phyloP scores from a whole-genome alignment of 2,797 vertebrate genomes.

The Eospalax fontanierii region DNA sequence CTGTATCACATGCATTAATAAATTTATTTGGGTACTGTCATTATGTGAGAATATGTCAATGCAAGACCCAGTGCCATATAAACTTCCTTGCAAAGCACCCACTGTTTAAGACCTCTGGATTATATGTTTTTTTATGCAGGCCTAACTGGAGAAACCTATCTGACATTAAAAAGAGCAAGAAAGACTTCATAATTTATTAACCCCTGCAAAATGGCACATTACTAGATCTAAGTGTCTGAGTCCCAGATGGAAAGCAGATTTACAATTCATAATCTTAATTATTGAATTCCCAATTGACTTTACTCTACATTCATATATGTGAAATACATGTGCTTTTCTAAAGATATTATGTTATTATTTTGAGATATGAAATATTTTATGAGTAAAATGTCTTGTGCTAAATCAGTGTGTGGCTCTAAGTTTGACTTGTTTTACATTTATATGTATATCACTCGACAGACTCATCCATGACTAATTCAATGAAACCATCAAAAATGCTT shows the following conservation, averaged over 20 bases:
- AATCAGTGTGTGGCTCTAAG: neutral
- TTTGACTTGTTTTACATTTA: constrained; percentile 13
- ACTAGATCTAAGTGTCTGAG: neutral
- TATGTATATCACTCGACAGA: neutral
- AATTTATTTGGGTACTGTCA: too few species aligned
- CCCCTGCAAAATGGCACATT: neutral
- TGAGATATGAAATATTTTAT: neutral
- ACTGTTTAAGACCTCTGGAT: neutral
- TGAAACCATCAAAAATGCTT: constrained; percentile 68
- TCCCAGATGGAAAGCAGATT: neutral
- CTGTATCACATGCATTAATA: neutral
- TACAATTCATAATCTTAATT: neutral
- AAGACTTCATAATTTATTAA: constrained; percentile 28
- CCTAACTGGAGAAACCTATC: neutral
- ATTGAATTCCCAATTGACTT: neutral
- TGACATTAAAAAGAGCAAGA: neutral
- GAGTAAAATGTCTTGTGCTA: constrained; percentile 49
- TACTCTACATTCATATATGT: neutral
- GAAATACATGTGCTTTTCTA: neutral
- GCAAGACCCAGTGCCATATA: neutral
- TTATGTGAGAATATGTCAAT: constrained; percentile 1
- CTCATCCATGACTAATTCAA: constrained; percentile 66
- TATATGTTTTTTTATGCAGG: neutral
- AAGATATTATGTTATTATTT: neutral
- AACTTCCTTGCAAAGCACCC: neutral